Conservation (phyloP, 2,888 invertebrate species). For the Hoplodrina blanda region DNA sequence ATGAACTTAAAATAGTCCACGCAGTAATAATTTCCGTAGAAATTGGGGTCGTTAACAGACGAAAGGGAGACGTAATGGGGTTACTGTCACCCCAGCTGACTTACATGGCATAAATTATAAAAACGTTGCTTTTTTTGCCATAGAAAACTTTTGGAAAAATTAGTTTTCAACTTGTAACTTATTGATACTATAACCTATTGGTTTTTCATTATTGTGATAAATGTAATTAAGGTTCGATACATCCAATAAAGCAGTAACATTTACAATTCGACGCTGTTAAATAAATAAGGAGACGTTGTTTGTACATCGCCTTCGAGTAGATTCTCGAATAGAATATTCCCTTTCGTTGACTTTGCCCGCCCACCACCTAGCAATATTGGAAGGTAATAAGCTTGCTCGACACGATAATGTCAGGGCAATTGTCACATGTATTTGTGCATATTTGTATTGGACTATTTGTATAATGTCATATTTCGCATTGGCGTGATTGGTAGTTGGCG, state of each 20-base stretch:
- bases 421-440: slow-evolving; percentile 4
- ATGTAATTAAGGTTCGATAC: slow-evolving; percentile 9
- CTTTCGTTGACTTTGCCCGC: slow-evolving; percentile 10
- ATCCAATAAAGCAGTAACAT: slow-evolving; percentile 9
- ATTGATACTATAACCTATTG: neutral
- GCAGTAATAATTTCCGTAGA: slow-evolving; percentile 27
- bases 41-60: slow-evolving; percentile 31
- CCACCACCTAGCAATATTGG: slow-evolving; percentile 1
- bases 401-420: slow-evolving; percentile 10
- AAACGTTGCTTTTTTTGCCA: neutral
- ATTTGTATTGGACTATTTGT: slow-evolving; percentile 6
- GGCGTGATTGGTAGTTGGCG: neutral
- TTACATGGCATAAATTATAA: slow-evolving; percentile 4
- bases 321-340: slow-evolving; percentile 18
- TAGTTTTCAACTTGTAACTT: neutral
- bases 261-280: slow-evolving; percentile 23
- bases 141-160: neutral
- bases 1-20: slow-evolving; percentile 19
- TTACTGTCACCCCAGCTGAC: slow-evolving; percentile 34
- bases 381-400: slow-evolving; percentile 10
- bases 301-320: slow-evolving; percentile 6
- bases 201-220: neutral
- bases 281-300: slow-evolving; percentile 33
- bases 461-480: neutral
- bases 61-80: slow-evolving; percentile 37